Base-by-base conservation (phyloP, 1,140 invertebrate genomes). In the Trachymyrmex septentrionalis region DNA sequence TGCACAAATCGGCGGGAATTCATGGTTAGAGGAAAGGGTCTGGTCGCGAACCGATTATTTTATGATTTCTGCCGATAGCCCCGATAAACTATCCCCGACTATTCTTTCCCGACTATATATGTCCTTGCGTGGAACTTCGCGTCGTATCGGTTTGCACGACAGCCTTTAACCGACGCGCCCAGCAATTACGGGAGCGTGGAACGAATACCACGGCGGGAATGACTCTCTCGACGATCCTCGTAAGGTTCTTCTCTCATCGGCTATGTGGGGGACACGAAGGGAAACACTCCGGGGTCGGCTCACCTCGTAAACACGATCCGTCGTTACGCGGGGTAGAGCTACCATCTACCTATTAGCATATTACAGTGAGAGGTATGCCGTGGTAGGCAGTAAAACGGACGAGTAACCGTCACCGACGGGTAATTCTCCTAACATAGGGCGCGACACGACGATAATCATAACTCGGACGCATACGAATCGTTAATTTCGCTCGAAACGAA, bases 311-410 rank as follows among this genome's bases (percentile, higher is more conserved):
- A 91, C 90, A 89, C 86, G 73, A 86, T 87, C 88, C 61, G 71
- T 85, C 69, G 71, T 87, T 85, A 87, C 71, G 75, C 59, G 44
- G 82, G 86, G 66, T 73, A 72, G 50, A 72, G 55, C 66, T 90
- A 73, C 75, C 78, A 88, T 88, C 82, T 89, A 90, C 78, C 78
- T 90, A 92, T 92, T 92, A 91, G 87, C 91, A 92, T 92, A 91
- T 92, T 92, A 91, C 86, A 88, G 78, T 53, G 57, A 64, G 61
- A 72, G 50, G 69, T 24, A 3, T 48, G 64, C 72, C 57, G 73
- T 38, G 38, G 75, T 75, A 64, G 87, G 84, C 57, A 88, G 86
- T 90, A 90, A 91, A 91, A 53, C 73, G 81, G 86, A 90, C 88
- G 82, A 90, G 80, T 90, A 91, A 91, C 87, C 78, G 88, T 91